Conservation (phyloP, 1,140 invertebrate species). For the Hylyphantes graminicola region DNA sequence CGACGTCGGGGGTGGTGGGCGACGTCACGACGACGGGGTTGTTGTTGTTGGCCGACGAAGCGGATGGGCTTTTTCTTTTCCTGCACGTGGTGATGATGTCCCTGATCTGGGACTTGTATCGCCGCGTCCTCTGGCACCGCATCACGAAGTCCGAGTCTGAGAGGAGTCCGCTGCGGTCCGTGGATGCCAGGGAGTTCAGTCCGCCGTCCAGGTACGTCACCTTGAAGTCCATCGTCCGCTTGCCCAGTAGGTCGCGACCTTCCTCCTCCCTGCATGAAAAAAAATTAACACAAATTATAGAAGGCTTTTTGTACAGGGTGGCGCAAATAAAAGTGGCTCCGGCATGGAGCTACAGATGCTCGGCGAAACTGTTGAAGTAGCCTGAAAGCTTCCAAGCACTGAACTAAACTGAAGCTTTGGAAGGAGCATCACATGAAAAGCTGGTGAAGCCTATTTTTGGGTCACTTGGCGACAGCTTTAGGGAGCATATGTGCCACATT, state of each 20-base stretch:
- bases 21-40: conserved; percentile 6
- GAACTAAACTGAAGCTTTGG: no score
- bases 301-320: no score
- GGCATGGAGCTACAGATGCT: no score
- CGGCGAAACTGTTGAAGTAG: no score
- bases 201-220: conserved; percentile 95
- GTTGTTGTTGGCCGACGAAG: not conserved
- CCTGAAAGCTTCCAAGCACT: no score
- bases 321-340: no score
- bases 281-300: not conserved
- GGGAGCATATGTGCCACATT: no score
- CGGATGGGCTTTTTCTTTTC: conserved; percentile 72
- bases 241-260: conserved; percentile 93
- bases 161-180: conserved; percentile 62
- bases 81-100: conserved; percentile 93
- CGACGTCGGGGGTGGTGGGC: conserved; percentile 1
- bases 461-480: no score
- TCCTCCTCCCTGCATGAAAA: conserved; percentile 90
- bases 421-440: no score
- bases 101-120: conserved; percentile 91
- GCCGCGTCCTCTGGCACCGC: conserved; percentile 72
- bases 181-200: conserved; percentile 74
- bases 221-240: conserved; percentile 99
- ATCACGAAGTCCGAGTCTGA: conserved; percentile 62
- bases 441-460: no score